phyloP scores from a whole-genome alignment of 2,797 vertebrate genomes.

The Coregonus suidteri region DNA sequence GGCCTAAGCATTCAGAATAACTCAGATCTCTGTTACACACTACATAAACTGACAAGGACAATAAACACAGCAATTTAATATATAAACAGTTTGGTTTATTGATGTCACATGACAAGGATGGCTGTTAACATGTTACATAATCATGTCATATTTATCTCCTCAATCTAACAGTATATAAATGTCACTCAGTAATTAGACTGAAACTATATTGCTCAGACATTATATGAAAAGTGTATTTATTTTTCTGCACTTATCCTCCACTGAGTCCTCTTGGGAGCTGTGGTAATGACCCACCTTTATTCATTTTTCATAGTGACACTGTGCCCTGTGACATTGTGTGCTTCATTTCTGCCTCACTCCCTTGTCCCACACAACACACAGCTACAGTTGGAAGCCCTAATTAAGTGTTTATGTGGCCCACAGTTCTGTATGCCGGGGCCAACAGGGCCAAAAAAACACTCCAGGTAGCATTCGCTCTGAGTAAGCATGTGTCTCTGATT shows the following conservation, averaged over 20 bases:
- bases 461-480: too few species aligned
- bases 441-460: too few species aligned
- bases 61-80: too few species aligned
- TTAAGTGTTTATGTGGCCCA: background rate
- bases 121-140: background rate
- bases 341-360: background rate
- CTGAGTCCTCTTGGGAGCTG: background rate
- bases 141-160: background rate
- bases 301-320: conserved; percentile 15
- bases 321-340: conserved; percentile 11
- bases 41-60: too few species aligned
- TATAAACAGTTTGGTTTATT: background rate
- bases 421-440: background rate
- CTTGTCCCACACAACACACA: background rate
- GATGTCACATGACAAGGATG: background rate
- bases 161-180: background rate
- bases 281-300: conserved; percentile 8
- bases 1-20: too few species aligned
- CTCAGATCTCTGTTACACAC: too few species aligned
- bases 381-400: background rate
- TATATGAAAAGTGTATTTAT: background rate
- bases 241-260: background rate
- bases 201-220: background rate
- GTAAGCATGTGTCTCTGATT: background rate
- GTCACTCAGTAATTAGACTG: background rate